Evolutionary conservation across 2,888 invertebrate species (phyloP).

Genomic region (Caenorhabditis drosophilae): DNA sequence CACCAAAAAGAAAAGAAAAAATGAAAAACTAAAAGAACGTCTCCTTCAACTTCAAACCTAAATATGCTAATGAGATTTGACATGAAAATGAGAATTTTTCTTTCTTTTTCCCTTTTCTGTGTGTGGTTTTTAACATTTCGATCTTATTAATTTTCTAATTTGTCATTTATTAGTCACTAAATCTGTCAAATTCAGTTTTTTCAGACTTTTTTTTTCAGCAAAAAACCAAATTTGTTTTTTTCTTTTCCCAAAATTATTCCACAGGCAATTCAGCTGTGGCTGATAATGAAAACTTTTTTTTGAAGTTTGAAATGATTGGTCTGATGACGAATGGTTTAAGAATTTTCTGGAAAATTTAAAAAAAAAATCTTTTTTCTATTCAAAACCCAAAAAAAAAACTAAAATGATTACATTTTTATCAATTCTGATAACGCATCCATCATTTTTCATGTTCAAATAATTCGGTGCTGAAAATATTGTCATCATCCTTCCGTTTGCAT

Average conservation of each 20-base stretch:
- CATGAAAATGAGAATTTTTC: neutral
- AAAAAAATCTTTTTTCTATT: no score
- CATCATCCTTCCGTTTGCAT: slow-evolving; percentile 48
- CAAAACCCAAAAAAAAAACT: no score
- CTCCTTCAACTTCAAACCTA: neutral
- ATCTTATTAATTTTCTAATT: neutral
- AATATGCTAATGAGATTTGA: neutral
- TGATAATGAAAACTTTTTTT: neutral
- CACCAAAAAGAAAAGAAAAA: neutral
- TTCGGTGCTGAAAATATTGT: slow-evolving; percentile 62
- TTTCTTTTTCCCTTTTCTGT: neutral
- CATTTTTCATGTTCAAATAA: slow-evolving; percentile 55
- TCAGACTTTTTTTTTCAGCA: neutral
- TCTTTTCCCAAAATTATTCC: neutral
- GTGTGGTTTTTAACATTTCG: neutral
- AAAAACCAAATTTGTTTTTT: neutral
- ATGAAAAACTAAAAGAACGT: neutral
- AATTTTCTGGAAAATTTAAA: no score
- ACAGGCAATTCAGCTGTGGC: neutral
- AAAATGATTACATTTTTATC: no score
- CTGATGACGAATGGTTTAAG: neutral
- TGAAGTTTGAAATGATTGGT: neutral
- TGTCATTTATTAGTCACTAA: neutral
- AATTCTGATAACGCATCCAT: slow-evolving; percentile 43
- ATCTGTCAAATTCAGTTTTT: neutral